Conservation (phyloP, 2,113 vertebrate genomes). For the Phodopus roborovskii region DNA sequence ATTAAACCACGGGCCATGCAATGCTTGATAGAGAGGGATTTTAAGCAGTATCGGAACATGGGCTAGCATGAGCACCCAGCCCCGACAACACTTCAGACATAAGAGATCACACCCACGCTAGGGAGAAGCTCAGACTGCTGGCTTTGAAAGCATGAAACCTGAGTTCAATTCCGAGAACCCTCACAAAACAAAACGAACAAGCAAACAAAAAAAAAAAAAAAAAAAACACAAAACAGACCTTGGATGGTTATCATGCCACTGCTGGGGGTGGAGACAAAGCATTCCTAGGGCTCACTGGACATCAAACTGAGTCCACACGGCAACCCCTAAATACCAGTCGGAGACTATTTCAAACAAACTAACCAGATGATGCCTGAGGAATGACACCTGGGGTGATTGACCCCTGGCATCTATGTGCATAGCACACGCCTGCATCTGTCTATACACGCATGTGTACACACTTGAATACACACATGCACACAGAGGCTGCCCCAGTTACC, state of each 20-base stretch:
- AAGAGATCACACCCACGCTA: background rate
- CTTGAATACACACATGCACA: background rate
- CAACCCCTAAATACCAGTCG: background rate
- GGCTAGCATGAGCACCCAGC: background rate
- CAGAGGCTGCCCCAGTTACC: background rate
- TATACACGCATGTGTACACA: background rate
- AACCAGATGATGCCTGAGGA: background rate
- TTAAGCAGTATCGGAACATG: background rate
- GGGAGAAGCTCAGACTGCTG: no score
- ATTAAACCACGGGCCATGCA: fast-evolving
- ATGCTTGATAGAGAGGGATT: background rate
- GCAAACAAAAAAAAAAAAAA: no score
- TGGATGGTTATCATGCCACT: background rate
- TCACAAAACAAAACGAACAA: background rate
- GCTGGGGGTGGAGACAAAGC: no score
- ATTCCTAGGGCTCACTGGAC: no score
- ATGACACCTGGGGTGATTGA: background rate
- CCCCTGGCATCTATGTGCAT: background rate
- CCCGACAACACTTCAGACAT: background rate
- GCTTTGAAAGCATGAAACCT: background rate
- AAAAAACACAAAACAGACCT: no score
- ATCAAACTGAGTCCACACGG: no score
- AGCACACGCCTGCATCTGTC: background rate
- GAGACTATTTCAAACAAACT: background rate
- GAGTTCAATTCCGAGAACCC: background rate